Evolutionary conservation across 2,888 invertebrate genomes (phyloP).

Genomic region (Diaphora mendica): DNA sequence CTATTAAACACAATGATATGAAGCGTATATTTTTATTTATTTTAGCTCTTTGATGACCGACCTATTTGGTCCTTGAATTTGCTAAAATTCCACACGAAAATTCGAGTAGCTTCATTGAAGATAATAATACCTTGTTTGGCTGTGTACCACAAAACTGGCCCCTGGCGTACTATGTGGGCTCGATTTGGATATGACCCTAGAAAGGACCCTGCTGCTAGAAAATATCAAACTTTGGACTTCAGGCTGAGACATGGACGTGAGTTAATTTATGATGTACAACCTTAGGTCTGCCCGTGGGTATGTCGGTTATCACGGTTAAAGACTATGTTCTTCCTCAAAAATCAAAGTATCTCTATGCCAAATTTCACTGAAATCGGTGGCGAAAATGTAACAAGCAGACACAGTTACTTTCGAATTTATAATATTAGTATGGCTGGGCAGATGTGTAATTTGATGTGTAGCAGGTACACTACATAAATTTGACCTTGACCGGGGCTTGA

Average conservation of each 20-base stretch:
- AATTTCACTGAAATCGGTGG: too few relatives aligned
- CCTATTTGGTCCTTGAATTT: constrained; percentile 96
- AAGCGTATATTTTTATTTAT: background rate
- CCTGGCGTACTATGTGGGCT: constrained; percentile 97
- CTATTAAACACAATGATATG: too few relatives aligned
- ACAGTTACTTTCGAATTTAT: too few relatives aligned
- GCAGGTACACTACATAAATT: too few relatives aligned
- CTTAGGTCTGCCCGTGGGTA: too few relatives aligned
- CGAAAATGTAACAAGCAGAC: too few relatives aligned
- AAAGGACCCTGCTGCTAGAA: constrained; percentile 90
- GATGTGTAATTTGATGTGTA: too few relatives aligned
- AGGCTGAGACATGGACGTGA: constrained; percentile 88
- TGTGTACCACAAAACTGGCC: constrained; percentile 95
- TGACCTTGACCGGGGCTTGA: background rate
- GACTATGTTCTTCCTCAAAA: too few relatives aligned
- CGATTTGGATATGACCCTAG: constrained; percentile 97
- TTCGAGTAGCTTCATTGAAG: constrained; percentile 89
- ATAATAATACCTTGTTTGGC: constrained; percentile 93
- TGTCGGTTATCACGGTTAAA: too few relatives aligned
- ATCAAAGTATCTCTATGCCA: too few relatives aligned
- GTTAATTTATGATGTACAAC: constrained; percentile 24
- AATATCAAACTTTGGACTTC: constrained; percentile 96
- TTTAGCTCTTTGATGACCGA: constrained; percentile 92
- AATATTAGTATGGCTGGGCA: too few relatives aligned
- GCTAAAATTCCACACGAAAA: constrained; percentile 88